Conservation (phyloP, 2,797 vertebrate genomes). For the Otolemur crassicaudatus region DNA sequence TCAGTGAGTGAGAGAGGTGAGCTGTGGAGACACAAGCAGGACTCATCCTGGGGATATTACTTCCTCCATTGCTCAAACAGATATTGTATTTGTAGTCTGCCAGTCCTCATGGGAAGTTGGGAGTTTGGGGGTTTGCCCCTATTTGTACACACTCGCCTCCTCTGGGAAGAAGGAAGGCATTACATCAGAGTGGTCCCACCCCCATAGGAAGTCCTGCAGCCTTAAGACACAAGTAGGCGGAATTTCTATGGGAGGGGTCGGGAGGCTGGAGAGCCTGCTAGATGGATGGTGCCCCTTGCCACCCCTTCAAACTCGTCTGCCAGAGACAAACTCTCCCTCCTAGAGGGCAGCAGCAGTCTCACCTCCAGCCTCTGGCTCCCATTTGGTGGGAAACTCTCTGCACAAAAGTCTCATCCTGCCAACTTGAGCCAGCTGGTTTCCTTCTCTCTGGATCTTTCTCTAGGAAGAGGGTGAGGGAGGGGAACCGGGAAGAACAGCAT, state of each 20-base stretch:
- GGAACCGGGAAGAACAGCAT: not conserved
- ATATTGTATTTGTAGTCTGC: not conserved
- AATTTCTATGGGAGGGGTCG: not conserved
- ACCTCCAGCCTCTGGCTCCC: not conserved
- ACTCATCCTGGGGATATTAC: not conserved
- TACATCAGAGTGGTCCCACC: not conserved
- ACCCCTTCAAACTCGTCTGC: not conserved
- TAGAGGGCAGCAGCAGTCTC: too few relatives aligned
- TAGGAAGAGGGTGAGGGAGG: not conserved
- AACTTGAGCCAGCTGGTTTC: slow-evolving; percentile 1
- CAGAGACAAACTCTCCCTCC: not conserved
- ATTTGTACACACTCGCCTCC: not conserved
- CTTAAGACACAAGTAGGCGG: not conserved
- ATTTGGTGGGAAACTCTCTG: not conserved
- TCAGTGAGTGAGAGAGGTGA: not conserved
- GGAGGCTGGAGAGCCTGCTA: not conserved
- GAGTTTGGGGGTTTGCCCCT: not conserved
- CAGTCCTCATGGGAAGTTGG: not conserved
- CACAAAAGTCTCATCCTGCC: not conserved
- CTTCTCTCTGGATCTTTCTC: not conserved
- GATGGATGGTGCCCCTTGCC: not conserved
- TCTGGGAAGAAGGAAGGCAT: not conserved
- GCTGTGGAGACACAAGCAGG: not conserved
- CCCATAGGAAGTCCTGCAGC: not conserved
- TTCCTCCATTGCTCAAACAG: not conserved